Evolutionary conservation across 2,888 invertebrate genomes (phyloP), one percentile per base, ranked within the genome.

Genomic region (Diabrotica balteata): DNA sequence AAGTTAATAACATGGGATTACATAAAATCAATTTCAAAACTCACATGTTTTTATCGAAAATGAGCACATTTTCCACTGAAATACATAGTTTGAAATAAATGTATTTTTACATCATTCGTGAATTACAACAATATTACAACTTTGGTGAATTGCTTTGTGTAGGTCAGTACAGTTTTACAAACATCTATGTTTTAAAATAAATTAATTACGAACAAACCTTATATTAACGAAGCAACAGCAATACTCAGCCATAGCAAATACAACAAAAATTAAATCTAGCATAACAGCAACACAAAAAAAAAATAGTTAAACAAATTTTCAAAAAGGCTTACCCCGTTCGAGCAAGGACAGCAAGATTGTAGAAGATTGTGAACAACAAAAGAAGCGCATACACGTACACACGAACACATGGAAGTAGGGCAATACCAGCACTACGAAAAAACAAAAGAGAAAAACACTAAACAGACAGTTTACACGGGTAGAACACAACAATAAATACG

Each of bases 311-410:
- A 51, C 53, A 71, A 51, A 45, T 55, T 61, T 17, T 57, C 55
- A 65, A 62, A 52, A 42, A 57, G 43, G 59, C 76, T 77, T 75
- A 76, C 77, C 77, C 71, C 73, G 59, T 74, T 70, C 64, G 75
- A 73, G 72, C 74, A 77, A 73, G 72, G 71, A 67, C 74, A 75
- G 76, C 78, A 78, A 64, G 77, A 76, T 65, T 76, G 72, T 57
- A 79, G 73, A 70, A 79, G 68, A 72, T 72, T 77, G 73, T 78
- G 77, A 72, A 80, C 76, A 64, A 80, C 64, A 73, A 76, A 79
- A 68, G 78, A 78, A 66, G 77, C 78, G 72, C 78, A 79, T 47
- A 77, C 70, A 66, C 78, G 76, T 60, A 77, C 73, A 75, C 79
- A 80, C 72, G 78, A 75, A 74, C 77, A 78, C 78, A 79, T 78